A percentile compares a stretch with the other conserved stretches of the same genome.
Conservation (phyloP, 2,113 vertebrate genomes). For the Mola mola region DNA sequence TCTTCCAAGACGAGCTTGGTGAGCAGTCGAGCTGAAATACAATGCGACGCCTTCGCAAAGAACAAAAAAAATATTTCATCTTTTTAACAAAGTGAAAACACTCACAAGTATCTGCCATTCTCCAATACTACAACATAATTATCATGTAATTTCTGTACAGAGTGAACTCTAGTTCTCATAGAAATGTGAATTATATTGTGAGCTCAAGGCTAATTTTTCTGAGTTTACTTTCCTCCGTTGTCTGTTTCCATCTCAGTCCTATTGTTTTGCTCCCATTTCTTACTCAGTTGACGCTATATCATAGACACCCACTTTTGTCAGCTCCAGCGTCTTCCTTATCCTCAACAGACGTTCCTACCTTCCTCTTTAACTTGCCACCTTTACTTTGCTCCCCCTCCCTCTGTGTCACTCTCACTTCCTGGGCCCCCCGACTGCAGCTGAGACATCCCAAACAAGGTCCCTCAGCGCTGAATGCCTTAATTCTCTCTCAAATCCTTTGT, state of each 20-base stretch:
- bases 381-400: constrained; percentile 24
- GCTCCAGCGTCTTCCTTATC: constrained; percentile 36
- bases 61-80: constrained; percentile 14
- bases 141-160: background rate
- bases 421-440: constrained; percentile 7
- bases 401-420: constrained; percentile 25
- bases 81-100: constrained; percentile 23
- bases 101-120: constrained; percentile 3
- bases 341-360: constrained; percentile 40
- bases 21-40: constrained; percentile 34
- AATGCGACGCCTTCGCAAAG: no score
- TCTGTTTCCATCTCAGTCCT: background rate
- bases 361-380: constrained; percentile 28
- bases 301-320: constrained; percentile 34
- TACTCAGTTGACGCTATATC: constrained; percentile 41
- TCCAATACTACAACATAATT: background rate
- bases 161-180: constrained; percentile 1
- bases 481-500: constrained; percentile 27
- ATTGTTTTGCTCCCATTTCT: constrained; percentile 15
- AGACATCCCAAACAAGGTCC: constrained; percentile 29
- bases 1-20: constrained; percentile 37
- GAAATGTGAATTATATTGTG: no score
- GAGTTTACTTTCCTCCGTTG: constrained; percentile 10
- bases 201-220: no score
- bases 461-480: constrained; percentile 40